phyloP scores from a whole-genome alignment of 1,140 invertebrate genomes.

The Dysdera silvatica region DNA sequence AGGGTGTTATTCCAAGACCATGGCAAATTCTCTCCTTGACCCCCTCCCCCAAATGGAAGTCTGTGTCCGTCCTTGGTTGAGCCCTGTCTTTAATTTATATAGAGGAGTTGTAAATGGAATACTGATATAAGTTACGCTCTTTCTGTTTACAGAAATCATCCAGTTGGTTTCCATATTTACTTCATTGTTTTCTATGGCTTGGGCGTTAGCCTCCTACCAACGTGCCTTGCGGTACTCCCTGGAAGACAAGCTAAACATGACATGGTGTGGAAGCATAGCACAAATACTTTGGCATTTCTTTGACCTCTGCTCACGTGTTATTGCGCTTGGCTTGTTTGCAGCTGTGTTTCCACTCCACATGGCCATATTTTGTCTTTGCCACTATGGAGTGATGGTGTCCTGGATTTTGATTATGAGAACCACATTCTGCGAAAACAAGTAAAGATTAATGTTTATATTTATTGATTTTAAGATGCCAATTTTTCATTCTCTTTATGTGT shows the following conservation, averaged over 20 bases:
- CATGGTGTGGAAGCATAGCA: slow-evolving; percentile 53
- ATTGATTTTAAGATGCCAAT: no score
- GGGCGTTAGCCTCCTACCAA: slow-evolving; percentile 77
- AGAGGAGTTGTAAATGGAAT: no score
- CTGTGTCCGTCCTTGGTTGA: no score
- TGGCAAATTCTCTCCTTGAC: no score
- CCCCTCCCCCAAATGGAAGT: no score
- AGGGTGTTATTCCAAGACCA: no score
- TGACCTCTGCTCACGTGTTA: slow-evolving; percentile 57
- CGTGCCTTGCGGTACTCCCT: slow-evolving; percentile 64
- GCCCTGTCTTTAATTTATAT: no score
- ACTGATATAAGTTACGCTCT: no score
- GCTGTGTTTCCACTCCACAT: slow-evolving; percentile 52
- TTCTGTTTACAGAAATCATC: slow-evolving; percentile 52
- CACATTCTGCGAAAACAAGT: slow-evolving; percentile 34
- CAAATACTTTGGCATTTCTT: slow-evolving; percentile 72
- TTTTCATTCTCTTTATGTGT: no score
- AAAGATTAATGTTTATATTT: slow-evolving; percentile 2
- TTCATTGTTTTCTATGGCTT: slow-evolving; percentile 71
- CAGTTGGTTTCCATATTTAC: slow-evolving; percentile 61
- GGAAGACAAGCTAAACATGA: slow-evolving; percentile 62
- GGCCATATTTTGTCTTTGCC: slow-evolving; percentile 53
- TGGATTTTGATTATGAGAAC: slow-evolving; percentile 49
- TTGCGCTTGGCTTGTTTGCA: slow-evolving; percentile 46
- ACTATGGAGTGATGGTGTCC: slow-evolving; percentile 65